Percentiles rank a stretch among this genome's conserved stretches.
phyloP scores from a whole-genome alignment of 92 coral and sea anemone species.

The Diadumene lineata region DNA sequence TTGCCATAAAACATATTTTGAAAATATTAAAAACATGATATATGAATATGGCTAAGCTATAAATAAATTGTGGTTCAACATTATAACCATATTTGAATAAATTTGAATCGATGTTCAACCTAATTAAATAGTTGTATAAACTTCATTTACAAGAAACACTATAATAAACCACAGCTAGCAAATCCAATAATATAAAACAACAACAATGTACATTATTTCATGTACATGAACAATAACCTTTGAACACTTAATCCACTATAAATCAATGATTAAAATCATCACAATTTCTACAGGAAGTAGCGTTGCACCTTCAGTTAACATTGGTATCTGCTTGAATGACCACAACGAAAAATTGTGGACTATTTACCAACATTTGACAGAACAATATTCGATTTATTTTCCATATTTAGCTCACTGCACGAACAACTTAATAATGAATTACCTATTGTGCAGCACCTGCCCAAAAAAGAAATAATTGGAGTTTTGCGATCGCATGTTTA shows the following conservation, averaged over 20 bases:
- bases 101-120: too few relatives aligned
- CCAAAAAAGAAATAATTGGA: not conserved
- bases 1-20: too few relatives aligned
- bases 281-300: not conserved
- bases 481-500: not conserved
- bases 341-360: too few relatives aligned
- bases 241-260: not conserved
- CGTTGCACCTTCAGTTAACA: too few relatives aligned
- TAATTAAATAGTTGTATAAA: too few relatives aligned
- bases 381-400: not conserved
- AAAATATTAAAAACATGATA: too few relatives aligned
- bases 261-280: not conserved
- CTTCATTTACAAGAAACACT: too few relatives aligned
- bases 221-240: not conserved
- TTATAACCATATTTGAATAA: too few relatives aligned
- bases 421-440: constrained; percentile 7
- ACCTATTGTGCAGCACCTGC: not conserved
- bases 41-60: too few relatives aligned
- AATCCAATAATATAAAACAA: not conserved
- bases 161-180: not conserved
- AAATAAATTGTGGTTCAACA: too few relatives aligned
- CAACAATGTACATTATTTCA: not conserved
- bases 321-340: too few relatives aligned
- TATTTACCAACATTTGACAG: too few relatives aligned
- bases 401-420: not conserved